Conservation (phyloP, 2,888 invertebrate genomes). For the Zygogramma bicolorata region DNA sequence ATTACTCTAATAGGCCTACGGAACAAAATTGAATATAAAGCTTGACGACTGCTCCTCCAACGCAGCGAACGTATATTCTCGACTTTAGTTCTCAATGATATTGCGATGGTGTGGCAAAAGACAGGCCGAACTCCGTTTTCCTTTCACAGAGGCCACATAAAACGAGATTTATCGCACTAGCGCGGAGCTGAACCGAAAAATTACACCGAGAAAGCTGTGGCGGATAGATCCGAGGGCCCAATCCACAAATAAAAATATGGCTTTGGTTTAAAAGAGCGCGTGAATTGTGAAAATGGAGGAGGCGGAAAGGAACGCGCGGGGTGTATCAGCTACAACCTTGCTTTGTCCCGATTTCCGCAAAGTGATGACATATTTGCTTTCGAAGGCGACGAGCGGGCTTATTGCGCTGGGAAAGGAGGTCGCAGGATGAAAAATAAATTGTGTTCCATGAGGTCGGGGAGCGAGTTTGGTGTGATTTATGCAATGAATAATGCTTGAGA, state of each 20-base stretch:
- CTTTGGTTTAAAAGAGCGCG: conserved; percentile 56
- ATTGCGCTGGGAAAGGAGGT: conserved; percentile 29
- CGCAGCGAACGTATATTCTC: conserved; percentile 25
- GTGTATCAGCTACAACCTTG: conserved; percentile 30
- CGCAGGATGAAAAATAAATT: not conserved
- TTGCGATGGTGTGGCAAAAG: conserved; percentile 38
- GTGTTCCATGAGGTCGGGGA: not conserved
- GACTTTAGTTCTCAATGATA: conserved; percentile 32
- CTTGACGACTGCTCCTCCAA: conserved; percentile 33
- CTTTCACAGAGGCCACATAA: conserved; percentile 54
- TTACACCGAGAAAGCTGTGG: conserved; percentile 59
- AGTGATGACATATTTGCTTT: conserved; percentile 30
- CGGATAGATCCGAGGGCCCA: conserved; percentile 61
- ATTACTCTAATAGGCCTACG: conserved; percentile 10
- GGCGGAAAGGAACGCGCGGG: conserved; percentile 25
- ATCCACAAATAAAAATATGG: conserved; percentile 62
- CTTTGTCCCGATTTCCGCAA: conserved; percentile 33
- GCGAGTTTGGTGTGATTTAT: not conserved
- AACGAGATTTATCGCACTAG: conserved; percentile 60
- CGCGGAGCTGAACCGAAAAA: conserved; percentile 62
- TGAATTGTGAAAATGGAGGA: conserved; percentile 42
- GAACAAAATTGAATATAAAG: conserved; percentile 30
- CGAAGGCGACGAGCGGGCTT: conserved; percentile 30
- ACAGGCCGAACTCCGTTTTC: conserved; percentile 39
- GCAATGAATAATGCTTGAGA: not conserved